phyloP scores from a whole-genome alignment of 2,113 vertebrate genomes.

The Saguinus imperator region DNA sequence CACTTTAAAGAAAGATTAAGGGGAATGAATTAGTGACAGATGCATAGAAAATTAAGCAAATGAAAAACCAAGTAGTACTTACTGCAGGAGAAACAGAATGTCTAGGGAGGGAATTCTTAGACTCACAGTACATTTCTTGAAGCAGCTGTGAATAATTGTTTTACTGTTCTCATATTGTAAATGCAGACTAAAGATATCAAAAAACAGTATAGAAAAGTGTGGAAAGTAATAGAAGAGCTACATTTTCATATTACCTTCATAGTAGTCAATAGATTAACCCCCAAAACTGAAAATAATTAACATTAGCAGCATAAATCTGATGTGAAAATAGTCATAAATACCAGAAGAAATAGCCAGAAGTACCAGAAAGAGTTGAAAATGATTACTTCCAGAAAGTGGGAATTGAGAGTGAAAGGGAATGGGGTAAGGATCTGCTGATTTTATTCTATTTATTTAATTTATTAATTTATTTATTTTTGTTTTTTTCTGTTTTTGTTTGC shows the following conservation, averaged over 20 bases:
- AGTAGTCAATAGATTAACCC: not conserved
- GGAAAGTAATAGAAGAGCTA: not conserved
- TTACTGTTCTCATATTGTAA: not conserved
- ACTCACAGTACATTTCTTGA: not conserved
- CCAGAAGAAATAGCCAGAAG: not conserved
- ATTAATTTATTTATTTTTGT: too few species aligned
- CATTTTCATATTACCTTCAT: not conserved
- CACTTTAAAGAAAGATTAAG: constrained; percentile 10
- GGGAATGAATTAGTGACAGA: not conserved
- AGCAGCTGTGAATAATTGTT: not conserved
- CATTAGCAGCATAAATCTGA: not conserved
- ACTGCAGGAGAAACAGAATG: not conserved
- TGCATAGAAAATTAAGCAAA: not conserved
- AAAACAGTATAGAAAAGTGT: not conserved
- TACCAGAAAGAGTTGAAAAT: not conserved
- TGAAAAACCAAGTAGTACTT: not conserved
- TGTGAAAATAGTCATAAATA: not conserved
- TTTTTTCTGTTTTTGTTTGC: too few species aligned
- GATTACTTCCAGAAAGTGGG: not conserved
- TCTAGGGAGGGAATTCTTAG: not conserved
- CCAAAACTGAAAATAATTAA: not conserved
- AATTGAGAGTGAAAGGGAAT: not conserved
- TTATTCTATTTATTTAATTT: too few species aligned
- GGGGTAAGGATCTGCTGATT: not conserved
- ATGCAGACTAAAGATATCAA: not conserved